phyloP scores from a whole-genome alignment of 2,888 invertebrate species.

The Drosophila multiciliata region DNA sequence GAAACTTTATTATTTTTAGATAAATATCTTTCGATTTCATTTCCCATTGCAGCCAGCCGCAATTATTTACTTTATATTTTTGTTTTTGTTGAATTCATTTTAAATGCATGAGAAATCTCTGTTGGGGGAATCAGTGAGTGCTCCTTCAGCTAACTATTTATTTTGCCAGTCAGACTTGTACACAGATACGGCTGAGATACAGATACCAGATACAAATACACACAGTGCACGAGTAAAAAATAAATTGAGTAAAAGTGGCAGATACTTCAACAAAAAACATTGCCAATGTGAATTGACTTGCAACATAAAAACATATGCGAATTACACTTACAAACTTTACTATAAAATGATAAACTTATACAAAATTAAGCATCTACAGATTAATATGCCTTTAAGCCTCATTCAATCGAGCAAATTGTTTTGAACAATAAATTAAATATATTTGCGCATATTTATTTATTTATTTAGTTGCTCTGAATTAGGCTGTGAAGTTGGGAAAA shows the following conservation, averaged over 20 bases:
- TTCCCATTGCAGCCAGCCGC: conserved; percentile 47
- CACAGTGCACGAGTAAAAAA: conserved; percentile 41
- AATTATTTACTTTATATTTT: conserved; percentile 73
- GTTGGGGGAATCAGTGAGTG: conserved; percentile 38
- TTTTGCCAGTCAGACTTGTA: conserved; percentile 55
- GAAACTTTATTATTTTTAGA: conserved; percentile 78
- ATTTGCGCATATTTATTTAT: background rate
- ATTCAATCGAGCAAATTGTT: background rate
- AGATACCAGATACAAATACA: conserved; percentile 15
- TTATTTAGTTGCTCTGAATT: background rate
- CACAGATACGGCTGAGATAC: conserved; percentile 31
- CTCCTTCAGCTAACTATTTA: conserved; percentile 60
- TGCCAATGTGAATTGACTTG: background rate
- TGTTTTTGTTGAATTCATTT: conserved; percentile 63
- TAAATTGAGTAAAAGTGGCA: conserved; percentile 66
- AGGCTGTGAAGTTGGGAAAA: conserved; percentile 39
- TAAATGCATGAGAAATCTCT: conserved; percentile 61
- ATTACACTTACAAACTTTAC: background rate
- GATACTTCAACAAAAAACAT: conserved; percentile 2
- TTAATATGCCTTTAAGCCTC: background rate
- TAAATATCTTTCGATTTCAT: conserved; percentile 79
- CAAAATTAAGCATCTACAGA: background rate
- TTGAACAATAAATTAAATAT: too few relatives aligned
- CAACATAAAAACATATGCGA: background rate
- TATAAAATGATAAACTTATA: background rate